These are phyloP conservation scores for Drosophila testacea DNA, from an alignment of 2,888 invertebrate species.

Conservation along the genomic window DNA sequence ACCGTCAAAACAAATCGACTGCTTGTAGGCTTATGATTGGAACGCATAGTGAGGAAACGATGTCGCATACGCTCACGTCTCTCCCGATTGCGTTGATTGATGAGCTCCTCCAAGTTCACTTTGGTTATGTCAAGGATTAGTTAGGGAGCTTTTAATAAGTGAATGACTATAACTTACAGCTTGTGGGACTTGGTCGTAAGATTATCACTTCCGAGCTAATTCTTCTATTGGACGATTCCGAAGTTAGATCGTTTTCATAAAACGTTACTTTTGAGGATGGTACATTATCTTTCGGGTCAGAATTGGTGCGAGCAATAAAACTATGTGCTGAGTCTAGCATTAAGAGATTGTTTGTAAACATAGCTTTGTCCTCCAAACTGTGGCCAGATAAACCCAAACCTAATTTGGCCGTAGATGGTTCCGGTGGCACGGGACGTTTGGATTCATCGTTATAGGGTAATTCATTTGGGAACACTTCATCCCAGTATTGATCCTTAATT, in stretches of 20 bases:
- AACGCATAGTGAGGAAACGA: constrained; percentile 57
- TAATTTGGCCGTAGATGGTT: constrained; percentile 93
- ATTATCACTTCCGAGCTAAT: not conserved
- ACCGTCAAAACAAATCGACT: constrained; percentile 56
- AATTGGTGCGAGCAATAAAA: constrained; percentile 7
- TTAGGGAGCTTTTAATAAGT: not conserved
- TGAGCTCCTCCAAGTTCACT: constrained; percentile 69
- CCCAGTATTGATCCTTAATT: constrained; percentile 95
- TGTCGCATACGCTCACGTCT: constrained; percentile 65
- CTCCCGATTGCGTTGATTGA: constrained; percentile 66
- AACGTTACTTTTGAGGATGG: constrained; percentile 17
- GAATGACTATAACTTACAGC: constrained; percentile 34
- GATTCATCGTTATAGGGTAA: constrained; percentile 92
- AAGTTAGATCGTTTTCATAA: not conserved
- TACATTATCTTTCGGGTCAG: not conserved
- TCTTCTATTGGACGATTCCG: not conserved
- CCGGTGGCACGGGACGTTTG: constrained; percentile 92
- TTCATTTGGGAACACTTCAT: constrained; percentile 92
- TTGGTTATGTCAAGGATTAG: not conserved
- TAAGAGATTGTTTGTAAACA: not conserved
- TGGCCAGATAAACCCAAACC: constrained; percentile 74
- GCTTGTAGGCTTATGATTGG: constrained; percentile 22
- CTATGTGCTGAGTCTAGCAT: not conserved
- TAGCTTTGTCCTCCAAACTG: not conserved
- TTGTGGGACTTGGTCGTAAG: constrained; percentile 19